Conservation (phyloP, 2,888 invertebrate species). For the Microplitis deprimator region DNA sequence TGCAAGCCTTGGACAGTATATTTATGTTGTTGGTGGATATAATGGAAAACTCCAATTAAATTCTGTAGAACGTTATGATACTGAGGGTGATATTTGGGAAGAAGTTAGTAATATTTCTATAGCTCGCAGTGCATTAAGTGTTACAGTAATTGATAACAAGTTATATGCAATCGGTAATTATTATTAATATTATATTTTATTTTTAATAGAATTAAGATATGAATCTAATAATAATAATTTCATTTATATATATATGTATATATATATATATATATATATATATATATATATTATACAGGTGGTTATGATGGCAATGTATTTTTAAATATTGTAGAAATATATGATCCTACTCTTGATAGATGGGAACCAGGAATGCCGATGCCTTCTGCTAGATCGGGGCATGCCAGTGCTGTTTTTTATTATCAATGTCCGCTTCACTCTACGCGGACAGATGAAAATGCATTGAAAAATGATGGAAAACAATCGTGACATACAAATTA, state of each 20-base stretch:
- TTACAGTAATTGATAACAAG: slow-evolving; percentile 88
- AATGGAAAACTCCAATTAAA: slow-evolving; percentile 87
- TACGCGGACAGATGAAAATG: slow-evolving; percentile 63
- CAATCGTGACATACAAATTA: slow-evolving; percentile 54
- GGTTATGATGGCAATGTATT: slow-evolving; percentile 92
- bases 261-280: neutral
- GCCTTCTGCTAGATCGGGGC: slow-evolving; percentile 90
- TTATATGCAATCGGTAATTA: slow-evolving; percentile 88
- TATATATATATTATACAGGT: slow-evolving; percentile 73
- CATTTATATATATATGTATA: slow-evolving; percentile 30
- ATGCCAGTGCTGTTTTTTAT: slow-evolving; percentile 92
- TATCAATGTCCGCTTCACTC: slow-evolving; percentile 76
- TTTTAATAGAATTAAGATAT: slow-evolving; percentile 9
- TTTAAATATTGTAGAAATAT: slow-evolving; percentile 89
- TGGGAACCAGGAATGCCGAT: slow-evolving; percentile 87
- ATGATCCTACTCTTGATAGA: slow-evolving; percentile 82
- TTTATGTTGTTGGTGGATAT: slow-evolving; percentile 96
- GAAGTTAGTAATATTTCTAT: slow-evolving; percentile 82
- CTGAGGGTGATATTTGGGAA: slow-evolving; percentile 87
- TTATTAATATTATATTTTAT: slow-evolving; percentile 21
- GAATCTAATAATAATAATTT: slow-evolving; percentile 19
- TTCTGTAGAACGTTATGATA: slow-evolving; percentile 90
- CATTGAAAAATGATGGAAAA: slow-evolving; percentile 49
- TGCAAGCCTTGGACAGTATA: slow-evolving; percentile 86
- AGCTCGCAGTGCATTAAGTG: slow-evolving; percentile 89